These are phyloP conservation scores for Proterorhinus semilunaris DNA, from an alignment of 2,113 vertebrate species.

Conservation along the genomic window DNA sequence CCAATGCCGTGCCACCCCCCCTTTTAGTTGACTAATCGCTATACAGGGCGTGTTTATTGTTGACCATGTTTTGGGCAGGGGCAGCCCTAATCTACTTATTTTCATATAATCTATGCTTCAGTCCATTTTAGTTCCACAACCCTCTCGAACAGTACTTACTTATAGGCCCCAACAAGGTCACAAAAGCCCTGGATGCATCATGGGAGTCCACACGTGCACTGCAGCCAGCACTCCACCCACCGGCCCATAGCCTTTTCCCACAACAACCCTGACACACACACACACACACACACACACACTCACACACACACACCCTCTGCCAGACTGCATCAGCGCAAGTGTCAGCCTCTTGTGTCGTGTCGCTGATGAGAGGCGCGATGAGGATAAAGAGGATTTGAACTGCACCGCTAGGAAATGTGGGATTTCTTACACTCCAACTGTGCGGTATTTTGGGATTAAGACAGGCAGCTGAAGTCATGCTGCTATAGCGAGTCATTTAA, in stretches of 20 bases:
- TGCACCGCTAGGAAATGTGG: slow-evolving; percentile 6
- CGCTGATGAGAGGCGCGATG: slow-evolving; percentile 33
- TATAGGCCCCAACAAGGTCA: too few species aligned
- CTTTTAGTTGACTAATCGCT: too few species aligned
- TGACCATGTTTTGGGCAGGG: too few species aligned
- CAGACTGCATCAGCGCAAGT: slow-evolving; percentile 34
- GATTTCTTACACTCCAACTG: slow-evolving; percentile 5
- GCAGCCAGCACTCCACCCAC: slow-evolving; percentile 15
- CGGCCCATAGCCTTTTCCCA: slow-evolving; percentile 36
- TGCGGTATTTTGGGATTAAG: not conserved
- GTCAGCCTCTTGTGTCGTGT: slow-evolving; percentile 28
- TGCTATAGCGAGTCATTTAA: not conserved
- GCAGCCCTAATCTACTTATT: too few species aligned
- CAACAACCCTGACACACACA: slow-evolving; percentile 26
- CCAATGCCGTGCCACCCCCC: too few species aligned
- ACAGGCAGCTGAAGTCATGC: not conserved
- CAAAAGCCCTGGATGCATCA: not conserved
- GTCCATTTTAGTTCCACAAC: too few species aligned
- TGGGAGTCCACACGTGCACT: slow-evolving; percentile 41
- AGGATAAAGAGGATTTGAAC: slow-evolving; percentile 31
- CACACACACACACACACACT: slow-evolving; percentile 6
- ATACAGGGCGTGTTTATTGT: too few species aligned
- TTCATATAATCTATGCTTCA: too few species aligned
- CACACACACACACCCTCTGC: slow-evolving; percentile 19
- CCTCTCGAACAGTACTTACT: too few species aligned